Percentiles rank a stretch among this genome's conserved stretches.
These are phyloP conservation scores for Chaenogobius annularis DNA, from an alignment of 2,113 vertebrate genomes.

Conservation along the genomic window DNA sequence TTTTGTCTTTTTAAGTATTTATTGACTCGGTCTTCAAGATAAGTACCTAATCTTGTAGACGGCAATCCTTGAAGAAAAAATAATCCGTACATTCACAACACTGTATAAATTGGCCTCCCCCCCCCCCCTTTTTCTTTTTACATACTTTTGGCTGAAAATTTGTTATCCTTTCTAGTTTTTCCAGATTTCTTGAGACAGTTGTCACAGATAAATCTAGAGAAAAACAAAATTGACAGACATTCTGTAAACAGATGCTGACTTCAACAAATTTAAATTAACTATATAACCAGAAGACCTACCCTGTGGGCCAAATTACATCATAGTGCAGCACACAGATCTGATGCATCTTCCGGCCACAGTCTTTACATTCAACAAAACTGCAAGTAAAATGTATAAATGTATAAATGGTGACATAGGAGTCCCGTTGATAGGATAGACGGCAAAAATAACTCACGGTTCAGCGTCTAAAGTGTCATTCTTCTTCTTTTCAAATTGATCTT, in stretches of 20 bases:
- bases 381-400: conserved; percentile 3
- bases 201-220: conserved; percentile 92
- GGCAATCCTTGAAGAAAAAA: conserved; percentile 82
- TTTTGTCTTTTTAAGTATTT: conserved; percentile 97
- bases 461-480: conserved; percentile 96
- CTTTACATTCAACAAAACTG: conserved; percentile 99
- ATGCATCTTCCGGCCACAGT: conserved; percentile 99
- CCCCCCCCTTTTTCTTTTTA: conserved; percentile 62
- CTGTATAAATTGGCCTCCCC: too few species aligned
- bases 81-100: neutral
- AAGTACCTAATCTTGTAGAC: conserved; percentile 88
- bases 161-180: conserved; percentile 95
- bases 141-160: conserved; percentile 93
- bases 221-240: neutral
- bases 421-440: neutral
- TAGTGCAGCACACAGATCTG: conserved; percentile 99
- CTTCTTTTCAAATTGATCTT: conserved; percentile 99
- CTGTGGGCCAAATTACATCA: conserved; percentile 96
- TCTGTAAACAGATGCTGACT: neutral
- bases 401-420: neutral
- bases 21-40: conserved; percentile 96
- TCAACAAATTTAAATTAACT: neutral
- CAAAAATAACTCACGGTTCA: conserved; percentile 89
- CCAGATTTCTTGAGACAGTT: conserved; percentile 96
- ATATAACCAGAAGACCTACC: conserved; percentile 65